Percentiles rank a stretch among this genome's conserved stretches.
Evolutionary conservation across 2,888 invertebrate genomes (phyloP).

Genomic region (Acronicta alni): DNA sequence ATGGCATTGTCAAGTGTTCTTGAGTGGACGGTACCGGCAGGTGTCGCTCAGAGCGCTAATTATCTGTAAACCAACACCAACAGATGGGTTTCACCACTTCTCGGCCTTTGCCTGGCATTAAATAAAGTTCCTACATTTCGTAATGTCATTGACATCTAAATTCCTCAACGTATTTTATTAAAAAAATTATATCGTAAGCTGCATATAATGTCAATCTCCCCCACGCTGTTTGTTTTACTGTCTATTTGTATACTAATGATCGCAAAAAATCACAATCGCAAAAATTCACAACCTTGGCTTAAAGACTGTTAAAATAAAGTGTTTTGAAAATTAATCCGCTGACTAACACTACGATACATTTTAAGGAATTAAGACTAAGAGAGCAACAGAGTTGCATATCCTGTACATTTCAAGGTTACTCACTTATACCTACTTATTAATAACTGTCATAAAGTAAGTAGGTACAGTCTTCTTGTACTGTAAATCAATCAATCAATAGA

Average conservation of each 20-base stretch:
- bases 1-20: conserved; percentile 61
- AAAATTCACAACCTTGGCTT: conserved; percentile 22
- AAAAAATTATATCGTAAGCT: conserved; percentile 35
- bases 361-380: conserved; percentile 28
- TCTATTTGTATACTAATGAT: too few relatives aligned
- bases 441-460: conserved; percentile 39
- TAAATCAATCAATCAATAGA: conserved; percentile 58
- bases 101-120: conserved; percentile 69
- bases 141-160: conserved; percentile 68
- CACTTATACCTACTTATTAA: conserved; percentile 42
- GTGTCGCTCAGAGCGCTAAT: conserved; percentile 77
- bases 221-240: conserved; percentile 20
- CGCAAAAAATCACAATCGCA: conserved; percentile 14
- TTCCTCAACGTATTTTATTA: conserved; percentile 34
- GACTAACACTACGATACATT: conserved; percentile 37
- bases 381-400: conserved; percentile 26
- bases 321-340: conserved; percentile 36
- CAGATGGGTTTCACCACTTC: conserved; percentile 69
- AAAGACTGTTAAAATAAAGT: conserved; percentile 39
- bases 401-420: conserved; percentile 29
- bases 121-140: conserved; percentile 57
- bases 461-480: conserved; percentile 25
- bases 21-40: conserved; percentile 69
- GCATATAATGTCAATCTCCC: conserved; percentile 28
- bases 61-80: conserved; percentile 75